Base-by-base conservation (phyloP, 1,140 invertebrate species). In the Pinna nobilis region DNA sequence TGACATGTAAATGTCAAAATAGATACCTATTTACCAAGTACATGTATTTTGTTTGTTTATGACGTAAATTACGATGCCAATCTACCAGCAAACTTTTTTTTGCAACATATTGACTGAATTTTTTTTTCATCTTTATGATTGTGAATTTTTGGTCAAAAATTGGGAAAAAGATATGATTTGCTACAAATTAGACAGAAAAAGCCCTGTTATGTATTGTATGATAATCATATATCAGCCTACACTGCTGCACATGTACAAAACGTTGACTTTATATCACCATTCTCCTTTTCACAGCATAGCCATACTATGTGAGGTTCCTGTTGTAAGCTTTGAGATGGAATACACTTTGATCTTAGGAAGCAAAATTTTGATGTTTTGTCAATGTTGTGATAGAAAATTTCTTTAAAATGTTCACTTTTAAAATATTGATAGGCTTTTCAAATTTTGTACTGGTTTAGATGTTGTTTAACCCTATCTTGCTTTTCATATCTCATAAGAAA, bases 191-290 rank as follows among this genome's bases (percentile, higher is more conserved):
- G n/a, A n/a, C n/a, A 33, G 41, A 20, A 39, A 39, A 39, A 41
- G 37, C 37, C 49, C 49, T 4, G 49, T 51, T 28, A 18, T 13
- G 23, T 51, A 51, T 25, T 13, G 6, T 25, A 3, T 20, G 3
- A 11, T 51, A 23, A 20, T 0, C 11, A 23, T 23, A 25, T 6
- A 18, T 25, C 25, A 18, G 25, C 47, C 25, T 50, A 70, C 55
- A 55, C 67, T 49, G 67, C 41, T 11, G 68, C 63, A 30, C 57
- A 70, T n/a, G 68, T 44, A 25, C 68, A 70, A 59, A 39, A 63
- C n/a, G 68, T 59, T 50, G 30, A 37, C 28, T 50, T 70, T 13
- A 70, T 20, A 15, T 23, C 39, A 20, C 67, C 67, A 33, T 23
- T 28, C 18, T 49, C 37, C 28, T 70, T 70, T 6, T 63, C 44